Evolutionary conservation across 92 coral and sea anemone genomes (phyloP).

Genomic region (Nematostella vectensis): DNA sequence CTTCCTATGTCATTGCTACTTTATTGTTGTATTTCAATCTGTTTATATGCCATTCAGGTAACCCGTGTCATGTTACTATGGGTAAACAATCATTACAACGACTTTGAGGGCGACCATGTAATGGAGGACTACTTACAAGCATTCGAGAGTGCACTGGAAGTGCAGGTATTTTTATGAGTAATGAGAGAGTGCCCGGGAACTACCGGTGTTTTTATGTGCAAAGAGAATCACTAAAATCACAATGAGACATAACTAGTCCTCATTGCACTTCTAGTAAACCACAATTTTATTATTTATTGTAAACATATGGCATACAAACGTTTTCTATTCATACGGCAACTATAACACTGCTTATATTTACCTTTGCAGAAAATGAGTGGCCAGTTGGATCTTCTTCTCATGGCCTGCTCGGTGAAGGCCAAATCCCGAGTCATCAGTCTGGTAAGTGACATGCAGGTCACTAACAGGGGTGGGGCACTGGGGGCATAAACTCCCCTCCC

Average conservation of each 20-base stretch:
- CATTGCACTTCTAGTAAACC: no score
- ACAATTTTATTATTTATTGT: no score
- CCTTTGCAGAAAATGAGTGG: constrained; percentile 82
- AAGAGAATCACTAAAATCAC: no score
- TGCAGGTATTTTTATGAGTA: constrained; percentile 56
- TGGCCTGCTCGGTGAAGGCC: constrained; percentile 91
- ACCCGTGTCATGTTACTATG: constrained; percentile 96
- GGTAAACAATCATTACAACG: constrained; percentile 90
- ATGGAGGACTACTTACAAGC: constrained; percentile 88
- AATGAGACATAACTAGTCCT: no score
- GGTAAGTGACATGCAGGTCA: constrained; percentile 38
- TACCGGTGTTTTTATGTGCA: no score
- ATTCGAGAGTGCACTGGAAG: constrained; percentile 87
- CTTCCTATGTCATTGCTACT: no score
- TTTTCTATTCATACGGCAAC: no score
- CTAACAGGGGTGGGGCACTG: background rate
- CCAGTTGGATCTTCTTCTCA: constrained; percentile 75
- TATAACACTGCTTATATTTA: no score
- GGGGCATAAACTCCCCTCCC: no score
- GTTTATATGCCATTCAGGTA: constrained; percentile 39
- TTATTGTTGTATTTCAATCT: no score
- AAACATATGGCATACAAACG: no score
- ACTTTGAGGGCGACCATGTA: constrained; percentile 74
- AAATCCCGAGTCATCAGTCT: constrained; percentile 60
- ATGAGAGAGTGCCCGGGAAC: constrained; percentile 92